These are phyloP conservation scores for Glaucopsyche alexis DNA, from an alignment of 2,888 invertebrate genomes.

Conservation along the genomic window DNA sequence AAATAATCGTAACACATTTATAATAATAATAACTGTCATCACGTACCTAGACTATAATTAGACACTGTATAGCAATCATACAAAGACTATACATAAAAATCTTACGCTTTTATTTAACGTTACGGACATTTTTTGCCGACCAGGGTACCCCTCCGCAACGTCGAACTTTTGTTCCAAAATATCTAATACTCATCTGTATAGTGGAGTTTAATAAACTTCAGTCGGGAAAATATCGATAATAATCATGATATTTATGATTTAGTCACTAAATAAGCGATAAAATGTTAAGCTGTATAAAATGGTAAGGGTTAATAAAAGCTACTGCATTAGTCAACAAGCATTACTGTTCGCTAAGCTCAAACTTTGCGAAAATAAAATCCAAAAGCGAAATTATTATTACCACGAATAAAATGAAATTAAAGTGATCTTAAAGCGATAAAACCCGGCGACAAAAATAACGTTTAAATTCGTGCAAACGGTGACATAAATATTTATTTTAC, in stretches of 20 bases:
- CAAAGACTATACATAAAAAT: no score
- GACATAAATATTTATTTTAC: conserved; percentile 42
- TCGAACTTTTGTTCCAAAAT: no score
- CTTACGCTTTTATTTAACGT: no score
- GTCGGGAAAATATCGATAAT: background rate
- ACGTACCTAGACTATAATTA: no score
- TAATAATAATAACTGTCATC: no score
- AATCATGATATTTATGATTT: background rate
- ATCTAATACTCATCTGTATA: no score
- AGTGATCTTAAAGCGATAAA: conserved; percentile 28
- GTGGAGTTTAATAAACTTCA: no score
- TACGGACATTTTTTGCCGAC: no score
- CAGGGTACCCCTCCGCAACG: no score
- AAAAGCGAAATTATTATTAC: conserved; percentile 19
- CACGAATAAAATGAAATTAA: conserved; percentile 27
- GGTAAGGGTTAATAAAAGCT: background rate
- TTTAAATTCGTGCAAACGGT: conserved; percentile 36
- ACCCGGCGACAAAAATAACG: conserved; percentile 31
- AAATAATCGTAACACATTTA: no score
- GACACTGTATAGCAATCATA: no score
- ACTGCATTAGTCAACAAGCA: conserved; percentile 1
- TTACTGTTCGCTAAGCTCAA: background rate
- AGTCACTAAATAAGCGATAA: background rate
- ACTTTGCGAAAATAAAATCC: background rate
- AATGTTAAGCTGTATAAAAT: background rate